Percentiles rank a stretch among this genome's conserved stretches.
Conservation (phyloP, 2,797 vertebrate species). For the Anisognathus igniventris region DNA sequence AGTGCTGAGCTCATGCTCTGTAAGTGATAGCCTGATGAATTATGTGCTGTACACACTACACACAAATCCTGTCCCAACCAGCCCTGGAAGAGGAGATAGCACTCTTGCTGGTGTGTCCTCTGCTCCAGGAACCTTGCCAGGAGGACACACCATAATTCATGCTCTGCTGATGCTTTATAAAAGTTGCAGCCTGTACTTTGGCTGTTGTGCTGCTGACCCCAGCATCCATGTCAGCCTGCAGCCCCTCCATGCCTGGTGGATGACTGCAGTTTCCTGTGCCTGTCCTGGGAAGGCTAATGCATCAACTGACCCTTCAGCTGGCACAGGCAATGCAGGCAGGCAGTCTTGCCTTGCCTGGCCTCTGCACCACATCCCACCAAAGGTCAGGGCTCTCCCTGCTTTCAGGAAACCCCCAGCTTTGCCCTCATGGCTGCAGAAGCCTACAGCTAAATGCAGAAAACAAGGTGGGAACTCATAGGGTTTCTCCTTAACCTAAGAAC, state of each 20-base stretch:
- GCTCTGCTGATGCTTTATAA: constrained; percentile 56
- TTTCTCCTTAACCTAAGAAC: background rate
- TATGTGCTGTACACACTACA: constrained; percentile 37
- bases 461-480: background rate
- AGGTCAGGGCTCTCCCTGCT: background rate
- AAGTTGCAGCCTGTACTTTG: constrained; percentile 43
- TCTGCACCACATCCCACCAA: background rate
- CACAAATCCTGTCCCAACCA: constrained; percentile 52
- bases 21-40: constrained; percentile 49
- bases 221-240: background rate
- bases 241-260: background rate
- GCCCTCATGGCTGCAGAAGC: background rate
- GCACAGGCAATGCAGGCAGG: background rate
- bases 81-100: constrained; percentile 28
- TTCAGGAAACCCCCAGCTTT: background rate
- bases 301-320: background rate
- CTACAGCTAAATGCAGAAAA: background rate
- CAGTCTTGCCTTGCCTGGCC: background rate
- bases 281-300: background rate
- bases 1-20: constrained; percentile 54
- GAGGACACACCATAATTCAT: constrained; percentile 47
- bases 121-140: constrained; percentile 51
- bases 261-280: rapidly evolving
- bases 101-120: constrained; percentile 39
- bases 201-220: constrained; percentile 37